Base-by-base conservation (phyloP, 2,888 invertebrate species). In the Morpho achilles region DNA sequence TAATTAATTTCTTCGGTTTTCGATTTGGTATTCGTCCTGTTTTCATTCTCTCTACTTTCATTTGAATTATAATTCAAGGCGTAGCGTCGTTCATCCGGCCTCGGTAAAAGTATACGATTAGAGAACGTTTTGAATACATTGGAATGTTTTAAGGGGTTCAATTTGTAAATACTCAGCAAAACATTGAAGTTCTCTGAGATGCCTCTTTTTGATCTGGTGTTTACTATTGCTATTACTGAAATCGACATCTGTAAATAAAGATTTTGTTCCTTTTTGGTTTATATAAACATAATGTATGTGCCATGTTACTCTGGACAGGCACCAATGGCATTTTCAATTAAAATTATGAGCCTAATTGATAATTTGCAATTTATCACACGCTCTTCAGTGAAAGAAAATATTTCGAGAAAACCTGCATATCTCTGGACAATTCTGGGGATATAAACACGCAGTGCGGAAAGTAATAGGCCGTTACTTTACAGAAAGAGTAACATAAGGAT, bases 71-170 rank as follows among this genome's bases (percentile, higher is more conserved):
- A 65, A 79, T 83, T 76, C 74, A 74, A 58, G 54, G 23, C 70
- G 16, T n/a, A 53, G 10, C 52, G 52, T 51, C 46, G 62, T 4
- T 62, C 67, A 43, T 65, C 71, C 67, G 67, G 70, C 54, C 69
- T 71, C 58, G 76, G 70, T 65, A 72, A 59, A 56, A 86, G 71
- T 45, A 82, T 63, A 57, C 69, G 69, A 60, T 79, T 74, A 56
- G 79, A 75, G 71, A 82, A 84, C 44, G 70, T 67, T 70, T 77
- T 75, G 65, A 73, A 87, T 58, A 85, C 67, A 55, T 77, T 72
- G 6, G 84, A 87, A 40, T 69, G 67, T 66, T 70, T 79, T 56
- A 87, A 69, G 45, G 85, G 86, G 65, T 84, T 84, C 66, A 80
- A 67, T 77, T 85, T 85, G 62, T 82, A 86, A 47, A 87, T 69